Conservation (phyloP, 1,140 invertebrate genomes). For the Eciton burchellii region DNA sequence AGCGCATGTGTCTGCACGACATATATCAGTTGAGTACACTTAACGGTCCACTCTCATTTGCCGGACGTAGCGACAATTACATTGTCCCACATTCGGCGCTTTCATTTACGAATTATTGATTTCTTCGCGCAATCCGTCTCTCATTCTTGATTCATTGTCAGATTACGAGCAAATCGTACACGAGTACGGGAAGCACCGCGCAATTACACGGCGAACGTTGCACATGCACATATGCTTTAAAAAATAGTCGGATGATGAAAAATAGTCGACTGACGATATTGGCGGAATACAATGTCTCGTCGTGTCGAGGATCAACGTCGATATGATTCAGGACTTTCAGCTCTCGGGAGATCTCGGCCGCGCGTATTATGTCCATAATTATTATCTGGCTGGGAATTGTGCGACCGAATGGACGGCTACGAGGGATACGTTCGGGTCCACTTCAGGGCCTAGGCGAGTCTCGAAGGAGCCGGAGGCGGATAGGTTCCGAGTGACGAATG, state of each 20-base stretch:
- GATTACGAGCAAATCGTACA: neutral
- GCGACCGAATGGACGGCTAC: neutral
- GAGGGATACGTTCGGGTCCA: neutral
- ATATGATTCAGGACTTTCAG: conserved; percentile 17
- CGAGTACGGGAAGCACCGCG: neutral
- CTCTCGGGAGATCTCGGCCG: neutral
- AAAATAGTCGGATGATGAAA: conserved; percentile 5
- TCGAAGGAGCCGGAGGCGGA: neutral
- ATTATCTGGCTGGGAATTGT: conserved; percentile 49
- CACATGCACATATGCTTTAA: no score
- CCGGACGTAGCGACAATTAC: conserved; percentile 4
- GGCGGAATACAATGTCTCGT: neutral
- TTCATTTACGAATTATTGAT: neutral
- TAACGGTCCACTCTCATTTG: conserved; percentile 16
- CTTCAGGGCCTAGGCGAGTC: no score
- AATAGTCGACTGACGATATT: conserved; percentile 4
- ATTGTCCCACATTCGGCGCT: conserved; percentile 31
- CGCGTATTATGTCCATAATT: conserved; percentile 43
- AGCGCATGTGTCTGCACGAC: conserved; percentile 19
- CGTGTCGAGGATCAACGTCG: neutral
- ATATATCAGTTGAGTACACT: conserved; percentile 24
- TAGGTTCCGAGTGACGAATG: conserved; percentile 19
- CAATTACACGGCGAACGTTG: neutral
- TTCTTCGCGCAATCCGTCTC: neutral
- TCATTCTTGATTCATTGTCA: neutral